Evolutionary conservation across 2,888 invertebrate species (phyloP).

Genomic region (Plutella xylostella): DNA sequence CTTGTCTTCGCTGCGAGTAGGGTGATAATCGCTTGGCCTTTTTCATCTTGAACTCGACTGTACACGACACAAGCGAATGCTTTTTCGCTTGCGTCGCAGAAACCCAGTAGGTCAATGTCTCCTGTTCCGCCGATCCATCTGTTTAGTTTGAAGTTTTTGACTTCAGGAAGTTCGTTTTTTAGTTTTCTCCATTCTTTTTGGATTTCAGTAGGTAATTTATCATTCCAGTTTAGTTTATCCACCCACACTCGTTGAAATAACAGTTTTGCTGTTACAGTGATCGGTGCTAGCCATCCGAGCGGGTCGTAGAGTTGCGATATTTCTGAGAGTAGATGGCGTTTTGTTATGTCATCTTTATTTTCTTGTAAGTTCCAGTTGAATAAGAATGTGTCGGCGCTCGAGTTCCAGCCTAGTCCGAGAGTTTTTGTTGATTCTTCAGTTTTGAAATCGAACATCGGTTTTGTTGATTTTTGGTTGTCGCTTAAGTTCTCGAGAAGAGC

Average conservation of each 20-base stretch:
- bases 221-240: not conserved
- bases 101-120: not conserved
- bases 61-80: too few relatives aligned
- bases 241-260: not conserved
- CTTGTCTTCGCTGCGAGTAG: not conserved
- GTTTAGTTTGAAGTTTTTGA: not conserved
- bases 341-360: slow-evolving; percentile 7
- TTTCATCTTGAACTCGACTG: too few relatives aligned
- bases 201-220: not conserved
- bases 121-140: not conserved
- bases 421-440: not conserved
- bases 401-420: not conserved
- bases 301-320: not conserved
- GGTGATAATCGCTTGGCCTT: not conserved
- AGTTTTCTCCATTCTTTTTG: not conserved
- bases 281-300: not conserved
- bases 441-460: not conserved
- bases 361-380: slow-evolving; percentile 12
- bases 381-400: slow-evolving; percentile 5
- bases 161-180: not conserved
- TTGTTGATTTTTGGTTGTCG: not conserved
- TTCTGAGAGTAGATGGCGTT: slow-evolving; percentile 14
- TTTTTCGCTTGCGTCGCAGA: not conserved
- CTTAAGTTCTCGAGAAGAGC: not conserved
- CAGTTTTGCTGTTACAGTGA: not conserved